Evolutionary conservation across 2,797 vertebrate genomes (phyloP).

Genomic region (Sardinella longiceps): DNA sequence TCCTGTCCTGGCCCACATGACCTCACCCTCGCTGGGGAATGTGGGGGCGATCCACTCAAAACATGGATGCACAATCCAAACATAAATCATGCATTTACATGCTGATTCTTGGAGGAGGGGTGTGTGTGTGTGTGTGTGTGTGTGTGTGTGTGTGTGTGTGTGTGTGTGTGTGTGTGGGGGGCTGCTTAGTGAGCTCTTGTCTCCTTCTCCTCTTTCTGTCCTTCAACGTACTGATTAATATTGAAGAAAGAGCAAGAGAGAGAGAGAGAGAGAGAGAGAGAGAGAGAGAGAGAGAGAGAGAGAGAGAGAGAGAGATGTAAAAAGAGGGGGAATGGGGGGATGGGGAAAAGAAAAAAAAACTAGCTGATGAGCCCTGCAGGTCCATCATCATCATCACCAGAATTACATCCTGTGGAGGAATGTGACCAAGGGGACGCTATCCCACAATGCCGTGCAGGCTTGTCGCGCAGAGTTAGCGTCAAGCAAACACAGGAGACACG

Average conservation of each 20-base stretch:
- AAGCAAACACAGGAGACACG: constrained; percentile 79
- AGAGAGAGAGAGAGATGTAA: constrained; percentile 67
- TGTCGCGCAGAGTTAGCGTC: constrained; percentile 75
- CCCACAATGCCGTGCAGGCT: constrained; percentile 76
- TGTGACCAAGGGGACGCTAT: constrained; percentile 78
- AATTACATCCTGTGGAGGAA: constrained; percentile 69
- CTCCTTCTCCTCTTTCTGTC: constrained; percentile 60
- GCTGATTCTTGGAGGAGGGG: constrained; percentile 16
- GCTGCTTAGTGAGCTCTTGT: constrained; percentile 54
- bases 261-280: constrained; percentile 66
- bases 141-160: constrained; percentile 29
- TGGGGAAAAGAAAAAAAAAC: constrained; percentile 60
- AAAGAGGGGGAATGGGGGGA: constrained; percentile 63
- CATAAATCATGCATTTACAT: constrained; percentile 11
- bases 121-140: constrained; percentile 27
- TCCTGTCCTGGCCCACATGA: background rate
- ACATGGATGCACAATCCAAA: background rate
- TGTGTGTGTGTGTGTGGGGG: constrained; percentile 34
- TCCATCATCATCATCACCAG: constrained; percentile 78
- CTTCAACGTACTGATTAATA: constrained; percentile 70
- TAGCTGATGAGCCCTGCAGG: constrained; percentile 53
- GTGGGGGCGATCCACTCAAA: background rate
- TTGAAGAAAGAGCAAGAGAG: constrained; percentile 64
- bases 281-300: constrained; percentile 64
- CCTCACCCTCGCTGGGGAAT: background rate